Base-by-base conservation (phyloP, 2,797 vertebrate species). In the Anableps anableps region DNA sequence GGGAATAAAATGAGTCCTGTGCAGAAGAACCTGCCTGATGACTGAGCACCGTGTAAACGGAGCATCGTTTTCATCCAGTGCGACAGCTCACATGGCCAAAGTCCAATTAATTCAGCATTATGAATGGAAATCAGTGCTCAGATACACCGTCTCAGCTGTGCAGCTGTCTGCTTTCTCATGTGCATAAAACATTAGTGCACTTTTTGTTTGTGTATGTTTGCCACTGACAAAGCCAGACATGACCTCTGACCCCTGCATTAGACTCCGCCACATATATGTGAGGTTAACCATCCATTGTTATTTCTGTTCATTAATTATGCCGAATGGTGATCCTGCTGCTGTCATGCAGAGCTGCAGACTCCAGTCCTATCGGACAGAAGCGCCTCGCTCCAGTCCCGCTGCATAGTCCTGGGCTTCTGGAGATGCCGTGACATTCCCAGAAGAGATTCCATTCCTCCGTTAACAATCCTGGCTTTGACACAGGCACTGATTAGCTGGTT, bases 391-490 rank as follows among this genome's bases (percentile, higher is more conserved):
- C 70, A 38, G 79, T 83, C 84, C 82, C 60, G 16, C 74, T 45
- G 81, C 81, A 45, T 74, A 77, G 81, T 79, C 21, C 0, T 81
- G 72, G 83, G 62, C 88, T 90, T 92, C 82, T 31, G 76, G 93
- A 84, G 93, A 92, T 91, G 91, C 91, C 82, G 86, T 88, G 86
- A 93, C 94, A 93, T 93, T 95, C 93, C 93, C 89, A 88, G 81
- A 85, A 84, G 91, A 93, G 92, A 95, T 94, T 94, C 93, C 88
- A 85, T 89, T 94, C 94, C 90, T 88, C 78, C 83, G 76, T 93
- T 93, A 94, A 96, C 93, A 95, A 94, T 94, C 91, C 94, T 88
- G 76, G 89, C 94, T 93, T 95, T 95, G 93, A 95, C 87, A 86
- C 80, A 79, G 85, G 50, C 77, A 16, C 84, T 90, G 94, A 89